phyloP scores from a whole-genome alignment of 2,113 vertebrate genomes.

The Podilymbus podiceps region DNA sequence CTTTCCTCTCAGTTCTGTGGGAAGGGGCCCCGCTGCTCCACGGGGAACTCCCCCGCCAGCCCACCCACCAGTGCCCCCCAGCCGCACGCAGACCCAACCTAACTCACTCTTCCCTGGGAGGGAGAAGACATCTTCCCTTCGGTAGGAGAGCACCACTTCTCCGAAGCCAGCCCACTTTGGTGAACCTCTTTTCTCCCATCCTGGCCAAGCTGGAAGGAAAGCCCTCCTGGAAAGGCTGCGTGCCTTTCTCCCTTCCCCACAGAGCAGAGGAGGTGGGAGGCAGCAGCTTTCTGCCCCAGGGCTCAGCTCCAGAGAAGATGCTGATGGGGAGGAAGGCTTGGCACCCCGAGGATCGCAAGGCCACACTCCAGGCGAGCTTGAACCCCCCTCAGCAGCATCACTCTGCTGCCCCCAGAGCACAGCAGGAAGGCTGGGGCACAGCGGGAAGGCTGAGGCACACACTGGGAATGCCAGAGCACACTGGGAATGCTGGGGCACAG shows the following conservation, averaged over 20 bases:
- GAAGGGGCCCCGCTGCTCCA: neutral
- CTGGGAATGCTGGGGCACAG: neutral
- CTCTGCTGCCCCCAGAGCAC: neutral
- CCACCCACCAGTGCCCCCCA: neutral
- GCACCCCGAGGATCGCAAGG: too few species aligned
- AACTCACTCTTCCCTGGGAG: neutral
- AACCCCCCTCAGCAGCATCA: neutral
- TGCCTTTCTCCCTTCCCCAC: neutral
- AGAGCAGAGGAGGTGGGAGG: neutral
- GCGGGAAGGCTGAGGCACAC: too few species aligned
- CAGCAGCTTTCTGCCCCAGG: neutral
- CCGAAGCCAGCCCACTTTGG: neutral
- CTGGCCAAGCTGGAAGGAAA: neutral
- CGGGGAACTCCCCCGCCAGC: accelerated
- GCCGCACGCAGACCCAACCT: too few species aligned
- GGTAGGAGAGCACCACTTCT: neutral
- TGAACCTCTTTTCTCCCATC: neutral
- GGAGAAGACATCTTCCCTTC: neutral
- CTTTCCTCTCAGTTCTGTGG: neutral
- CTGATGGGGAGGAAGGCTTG: neutral
- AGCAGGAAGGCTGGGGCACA: too few species aligned
- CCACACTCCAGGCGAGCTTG: neutral
- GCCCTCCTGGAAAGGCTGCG: neutral
- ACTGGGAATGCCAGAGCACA: neutral
- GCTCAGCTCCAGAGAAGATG: neutral